Conservation (phyloP, 2,113 vertebrate genomes). For the Philantomba maxwellii region DNA sequence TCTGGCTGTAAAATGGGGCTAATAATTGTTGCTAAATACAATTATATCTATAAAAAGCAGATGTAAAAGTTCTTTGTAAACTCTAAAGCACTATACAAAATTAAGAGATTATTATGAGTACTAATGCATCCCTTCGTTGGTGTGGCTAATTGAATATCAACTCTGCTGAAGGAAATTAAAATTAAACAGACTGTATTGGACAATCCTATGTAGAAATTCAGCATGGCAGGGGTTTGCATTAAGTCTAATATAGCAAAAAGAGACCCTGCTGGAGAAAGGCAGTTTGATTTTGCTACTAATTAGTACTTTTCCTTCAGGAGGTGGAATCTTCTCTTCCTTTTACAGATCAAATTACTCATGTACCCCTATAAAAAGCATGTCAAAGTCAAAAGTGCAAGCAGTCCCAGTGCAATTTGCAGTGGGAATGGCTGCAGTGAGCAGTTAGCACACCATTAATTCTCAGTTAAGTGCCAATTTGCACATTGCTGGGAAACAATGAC, state of each 20-base stretch:
- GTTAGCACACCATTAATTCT: slow-evolving; percentile 54
- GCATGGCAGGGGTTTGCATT: slow-evolving; percentile 13
- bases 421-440: not conserved
- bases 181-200: slow-evolving; percentile 7
- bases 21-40: not conserved
- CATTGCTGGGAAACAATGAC: slow-evolving; percentile 49
- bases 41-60: not conserved
- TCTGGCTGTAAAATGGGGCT: not conserved
- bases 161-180: slow-evolving; percentile 42
- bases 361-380: slow-evolving; percentile 39
- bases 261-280: slow-evolving; percentile 23
- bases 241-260: slow-evolving; percentile 13
- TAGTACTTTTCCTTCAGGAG: slow-evolving; percentile 55
- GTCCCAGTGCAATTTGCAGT: slow-evolving; percentile 18
- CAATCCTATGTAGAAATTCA: not conserved
- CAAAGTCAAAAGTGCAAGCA: slow-evolving; percentile 46
- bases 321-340: slow-evolving; percentile 22
- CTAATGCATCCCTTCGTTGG: not conserved
- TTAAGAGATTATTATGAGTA: not conserved
- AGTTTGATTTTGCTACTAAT: slow-evolving; percentile 48
- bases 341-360: slow-evolving; percentile 27
- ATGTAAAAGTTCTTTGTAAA: not conserved
- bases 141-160: slow-evolving; percentile 50
- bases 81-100: not conserved
- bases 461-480: slow-evolving; percentile 56